phyloP scores from a whole-genome alignment of 2,113 vertebrate genomes.

The Merops nubicus region DNA sequence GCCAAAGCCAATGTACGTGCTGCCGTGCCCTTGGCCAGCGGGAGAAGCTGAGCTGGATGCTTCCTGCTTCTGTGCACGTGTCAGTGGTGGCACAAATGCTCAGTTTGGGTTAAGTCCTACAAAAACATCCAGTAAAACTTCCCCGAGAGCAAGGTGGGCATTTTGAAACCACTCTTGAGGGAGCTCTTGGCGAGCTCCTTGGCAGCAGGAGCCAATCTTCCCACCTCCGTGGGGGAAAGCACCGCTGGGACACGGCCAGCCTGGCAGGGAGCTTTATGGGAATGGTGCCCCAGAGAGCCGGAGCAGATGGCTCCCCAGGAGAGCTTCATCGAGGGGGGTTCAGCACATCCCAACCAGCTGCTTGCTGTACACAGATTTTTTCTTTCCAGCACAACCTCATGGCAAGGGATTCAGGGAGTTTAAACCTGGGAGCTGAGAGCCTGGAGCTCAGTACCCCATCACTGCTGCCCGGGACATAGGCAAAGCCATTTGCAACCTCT shows the following conservation, averaged over 20 bases:
- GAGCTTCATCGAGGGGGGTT: background rate
- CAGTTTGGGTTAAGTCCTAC: background rate
- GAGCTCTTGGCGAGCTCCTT: background rate
- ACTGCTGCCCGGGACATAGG: background rate
- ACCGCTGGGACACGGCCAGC: background rate
- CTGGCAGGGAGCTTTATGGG: background rate
- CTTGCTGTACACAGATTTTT: background rate
- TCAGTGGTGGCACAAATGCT: rapidly evolving
- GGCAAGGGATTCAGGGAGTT: background rate
- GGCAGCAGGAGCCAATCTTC: background rate
- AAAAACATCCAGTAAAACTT: background rate
- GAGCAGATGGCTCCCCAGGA: constrained; percentile 51
- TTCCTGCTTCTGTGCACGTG: rapidly evolving
- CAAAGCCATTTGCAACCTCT: background rate
- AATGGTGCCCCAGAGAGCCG: background rate
- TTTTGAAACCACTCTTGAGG: background rate
- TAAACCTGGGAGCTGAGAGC: background rate
- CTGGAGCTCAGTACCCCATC: rapidly evolving
- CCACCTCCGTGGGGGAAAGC: background rate
- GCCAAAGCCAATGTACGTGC: background rate
- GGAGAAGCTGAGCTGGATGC: background rate
- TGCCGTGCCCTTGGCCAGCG: background rate
- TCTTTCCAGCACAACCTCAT: background rate
- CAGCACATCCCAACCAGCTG: constrained; percentile 9
- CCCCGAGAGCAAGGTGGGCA: background rate